These are phyloP conservation scores for Drosophila nigritarsus DNA, from an alignment of 2,888 invertebrate genomes.

Conservation along the genomic window DNA sequence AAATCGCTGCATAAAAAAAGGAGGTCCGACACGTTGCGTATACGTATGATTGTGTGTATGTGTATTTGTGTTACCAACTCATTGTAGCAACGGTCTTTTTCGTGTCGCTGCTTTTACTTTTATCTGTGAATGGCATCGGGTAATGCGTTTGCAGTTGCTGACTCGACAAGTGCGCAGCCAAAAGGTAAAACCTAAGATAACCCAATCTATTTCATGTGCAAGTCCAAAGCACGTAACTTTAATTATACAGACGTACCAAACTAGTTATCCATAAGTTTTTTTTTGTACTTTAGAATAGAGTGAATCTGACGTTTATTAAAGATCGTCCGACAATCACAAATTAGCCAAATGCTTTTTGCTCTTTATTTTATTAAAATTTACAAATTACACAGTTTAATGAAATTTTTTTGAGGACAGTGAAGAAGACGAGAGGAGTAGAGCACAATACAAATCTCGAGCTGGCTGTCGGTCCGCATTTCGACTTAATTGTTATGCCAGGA, in stretches of 20 bases:
- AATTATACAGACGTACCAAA: conserved; percentile 40
- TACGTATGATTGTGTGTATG: conserved; percentile 19
- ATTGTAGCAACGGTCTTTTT: conserved; percentile 56
- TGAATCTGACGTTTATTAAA: conserved; percentile 11
- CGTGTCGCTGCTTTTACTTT: conserved; percentile 74
- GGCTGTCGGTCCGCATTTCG: conserved; percentile 46
- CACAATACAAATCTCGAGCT: conserved; percentile 31
- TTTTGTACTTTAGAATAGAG: conserved; percentile 1
- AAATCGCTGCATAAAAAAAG: conserved; percentile 75
- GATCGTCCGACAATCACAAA: conserved; percentile 30
- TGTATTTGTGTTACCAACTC: conserved; percentile 41
- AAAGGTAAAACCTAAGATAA: conserved; percentile 46
- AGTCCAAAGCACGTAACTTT: conserved; percentile 40
- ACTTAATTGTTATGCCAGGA: conserved; percentile 73
- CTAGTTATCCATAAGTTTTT: conserved; percentile 6
- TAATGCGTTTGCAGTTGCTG: conserved; percentile 74
- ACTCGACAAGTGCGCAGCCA: conserved; percentile 62
- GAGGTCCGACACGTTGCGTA: conserved; percentile 50
- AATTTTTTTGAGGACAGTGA: conserved; percentile 42
- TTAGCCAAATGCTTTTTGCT: conserved; percentile 29
- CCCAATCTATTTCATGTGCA: conserved; percentile 37
- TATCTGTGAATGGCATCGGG: conserved; percentile 75
- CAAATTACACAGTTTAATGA: conserved; percentile 66
- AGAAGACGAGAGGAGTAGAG: conserved; percentile 9
- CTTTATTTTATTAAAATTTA: conserved; percentile 30